phyloP scores from a whole-genome alignment of 2,797 vertebrate genomes.

The Periophthalmus magnuspinnatus region DNA sequence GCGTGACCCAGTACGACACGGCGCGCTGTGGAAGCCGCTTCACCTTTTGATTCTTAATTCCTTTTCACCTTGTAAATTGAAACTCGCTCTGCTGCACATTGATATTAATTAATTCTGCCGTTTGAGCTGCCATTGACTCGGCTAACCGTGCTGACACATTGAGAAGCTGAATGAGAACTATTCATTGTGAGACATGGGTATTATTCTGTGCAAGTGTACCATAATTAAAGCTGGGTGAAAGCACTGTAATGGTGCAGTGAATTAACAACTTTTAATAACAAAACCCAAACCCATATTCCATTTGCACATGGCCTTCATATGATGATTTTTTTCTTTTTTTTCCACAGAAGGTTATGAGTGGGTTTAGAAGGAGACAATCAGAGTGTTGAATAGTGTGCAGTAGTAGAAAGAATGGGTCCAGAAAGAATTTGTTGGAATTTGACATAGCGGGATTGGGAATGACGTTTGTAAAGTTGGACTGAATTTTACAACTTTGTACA shows the following conservation, averaged over 20 bases:
- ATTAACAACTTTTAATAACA: slow-evolving; percentile 42
- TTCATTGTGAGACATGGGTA: slow-evolving; percentile 22
- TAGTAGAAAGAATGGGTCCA: slow-evolving; percentile 15
- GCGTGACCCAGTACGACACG: not conserved
- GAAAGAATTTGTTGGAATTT: slow-evolving; percentile 2
- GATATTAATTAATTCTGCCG: slow-evolving; percentile 18
- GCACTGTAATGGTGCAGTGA: slow-evolving; percentile 32
- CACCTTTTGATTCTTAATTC: slow-evolving; percentile 18
- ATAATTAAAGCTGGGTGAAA: slow-evolving; percentile 39
- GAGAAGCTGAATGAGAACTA: slow-evolving; percentile 27
- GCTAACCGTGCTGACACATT: slow-evolving; percentile 16
- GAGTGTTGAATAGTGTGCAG: slow-evolving; percentile 20
- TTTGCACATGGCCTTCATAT: slow-evolving; percentile 15
- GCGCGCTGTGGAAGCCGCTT: not conserved
- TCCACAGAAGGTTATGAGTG: slow-evolving; percentile 16
- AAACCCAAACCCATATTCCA: slow-evolving; percentile 19
- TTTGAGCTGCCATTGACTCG: slow-evolving; percentile 23
- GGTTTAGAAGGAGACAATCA: slow-evolving; percentile 12
- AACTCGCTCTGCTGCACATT: slow-evolving; percentile 7
- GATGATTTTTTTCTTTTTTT: slow-evolving; percentile 8
- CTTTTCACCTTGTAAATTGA: slow-evolving; percentile 20
- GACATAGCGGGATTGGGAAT: not conserved
- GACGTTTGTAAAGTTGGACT: not conserved
- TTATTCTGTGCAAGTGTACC: slow-evolving; percentile 31
- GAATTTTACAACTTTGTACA: slow-evolving; percentile 6